These are phyloP conservation scores for Connochaetes taurinus DNA, from an alignment of 2,113 vertebrate species.

Conservation along the genomic window DNA sequence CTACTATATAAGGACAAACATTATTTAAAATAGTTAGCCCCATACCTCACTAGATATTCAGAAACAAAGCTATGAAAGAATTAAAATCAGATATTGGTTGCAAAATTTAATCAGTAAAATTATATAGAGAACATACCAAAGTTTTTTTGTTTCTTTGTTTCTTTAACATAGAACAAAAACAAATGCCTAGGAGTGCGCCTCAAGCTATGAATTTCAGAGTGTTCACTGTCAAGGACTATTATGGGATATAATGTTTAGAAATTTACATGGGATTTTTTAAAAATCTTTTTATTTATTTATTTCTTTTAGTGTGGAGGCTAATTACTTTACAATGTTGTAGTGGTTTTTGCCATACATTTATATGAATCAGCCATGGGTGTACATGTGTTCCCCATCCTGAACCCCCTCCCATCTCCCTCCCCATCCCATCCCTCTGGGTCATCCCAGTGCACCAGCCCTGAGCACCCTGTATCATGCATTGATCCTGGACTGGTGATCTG, in stretches of 20 bases:
- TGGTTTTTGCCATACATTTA: background rate
- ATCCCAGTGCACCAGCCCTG: background rate
- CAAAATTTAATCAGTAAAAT: background rate
- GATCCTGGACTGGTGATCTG: background rate
- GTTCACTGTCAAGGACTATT: background rate
- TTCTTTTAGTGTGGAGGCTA: background rate
- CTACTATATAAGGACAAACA: background rate
- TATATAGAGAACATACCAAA: background rate
- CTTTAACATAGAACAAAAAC: background rate
- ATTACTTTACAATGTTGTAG: background rate
- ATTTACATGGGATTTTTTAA: background rate
- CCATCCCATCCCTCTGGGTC: background rate
- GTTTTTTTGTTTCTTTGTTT: background rate
- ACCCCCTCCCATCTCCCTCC: background rate
- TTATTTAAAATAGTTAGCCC: background rate
- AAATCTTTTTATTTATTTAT: background rate
- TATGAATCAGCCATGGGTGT: background rate
- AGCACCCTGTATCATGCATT: background rate
- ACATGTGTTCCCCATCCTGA: background rate
- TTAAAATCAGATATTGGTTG: background rate
- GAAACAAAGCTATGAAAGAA: background rate
- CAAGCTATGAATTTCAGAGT: conserved; percentile 17
- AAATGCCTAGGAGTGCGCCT: background rate
- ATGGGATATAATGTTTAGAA: background rate
- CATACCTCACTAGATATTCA: background rate